Base-by-base conservation (phyloP, 2,888 invertebrate species). In the Lochmaea crataegi region DNA sequence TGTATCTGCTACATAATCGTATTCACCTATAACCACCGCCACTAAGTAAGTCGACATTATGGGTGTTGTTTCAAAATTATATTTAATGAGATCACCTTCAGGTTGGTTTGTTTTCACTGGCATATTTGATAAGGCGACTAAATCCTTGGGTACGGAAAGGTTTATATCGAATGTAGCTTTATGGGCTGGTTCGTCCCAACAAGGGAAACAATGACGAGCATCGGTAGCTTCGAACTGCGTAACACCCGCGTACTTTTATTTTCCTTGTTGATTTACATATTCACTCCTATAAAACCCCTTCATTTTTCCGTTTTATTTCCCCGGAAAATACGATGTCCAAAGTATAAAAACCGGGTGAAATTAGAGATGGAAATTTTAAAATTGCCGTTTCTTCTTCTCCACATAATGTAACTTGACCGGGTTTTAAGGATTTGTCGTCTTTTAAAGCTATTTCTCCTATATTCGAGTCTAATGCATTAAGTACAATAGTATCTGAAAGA, bases 161-260 rank as follows among this genome's bases (percentile, higher is more conserved):
- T 93, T 92, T 76, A 99, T 94, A 85, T 97, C 94, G 87, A 98
- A 99, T 2, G 95, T 96, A 1, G 98, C 95, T 87, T 99, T 99
- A 75, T 95, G 92, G 12, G 96, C 95, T 10, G 98, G 99, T 87
- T 99, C 99, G 86, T 99, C 98, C 96, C 97, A 99, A 87, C 98
- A 98, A 3, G 98, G 98, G 84, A 99, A 98, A 83, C 84, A 97
- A 95, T 79, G 90, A 71, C 98, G 90, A 7, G 98, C 98, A 88
- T 95, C 94, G 2, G 94, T 95, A 0, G 96, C 90, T 85, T 96
- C 95, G 85, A 97, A 98, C 87, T 97, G 97, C 68, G 97, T 97
- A 74, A 96, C 96, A 48, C 95, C 96, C 42, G 94, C 94, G 84
- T 92, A 94, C 68, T 93, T 90, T 83, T 94, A 94, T 78, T 94